Conservation (phyloP, 1,140 invertebrate species). For the Thrips palmi region DNA sequence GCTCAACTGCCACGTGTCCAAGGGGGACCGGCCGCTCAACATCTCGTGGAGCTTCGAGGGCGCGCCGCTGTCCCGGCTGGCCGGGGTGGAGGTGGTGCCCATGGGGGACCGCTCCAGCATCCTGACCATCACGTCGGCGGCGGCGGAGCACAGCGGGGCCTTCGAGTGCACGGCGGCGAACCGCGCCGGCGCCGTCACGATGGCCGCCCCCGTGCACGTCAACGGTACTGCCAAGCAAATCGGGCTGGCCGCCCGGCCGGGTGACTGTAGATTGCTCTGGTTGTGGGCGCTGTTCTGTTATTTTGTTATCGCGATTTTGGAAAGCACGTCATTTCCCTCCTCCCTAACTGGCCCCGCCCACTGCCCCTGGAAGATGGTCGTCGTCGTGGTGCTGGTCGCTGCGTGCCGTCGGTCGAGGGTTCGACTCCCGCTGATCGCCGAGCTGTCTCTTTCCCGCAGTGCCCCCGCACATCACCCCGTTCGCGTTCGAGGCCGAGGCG, state of each 20-base stretch:
- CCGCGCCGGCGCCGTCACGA: conserved; percentile 22
- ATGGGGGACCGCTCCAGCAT: conserved; percentile 25
- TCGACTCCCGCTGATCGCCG: too few relatives aligned
- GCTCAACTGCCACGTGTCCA: conserved; percentile 35
- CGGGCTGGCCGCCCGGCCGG: too few relatives aligned
- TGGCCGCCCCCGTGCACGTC: conserved; percentile 28
- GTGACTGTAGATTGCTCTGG: conserved; percentile 26
- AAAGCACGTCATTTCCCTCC: neutral
- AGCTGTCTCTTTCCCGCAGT: conserved; percentile 10
- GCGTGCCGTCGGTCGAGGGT: too few relatives aligned
- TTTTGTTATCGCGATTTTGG: conserved; percentile 1
- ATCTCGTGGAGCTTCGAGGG: conserved; percentile 40
- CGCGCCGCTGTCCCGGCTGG: conserved; percentile 14
- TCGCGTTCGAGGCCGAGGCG: conserved; percentile 10
- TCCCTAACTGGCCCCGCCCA: neutral
- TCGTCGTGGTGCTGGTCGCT: too few relatives aligned
- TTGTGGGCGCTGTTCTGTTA: neutral
- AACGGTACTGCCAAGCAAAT: conserved; percentile 22
- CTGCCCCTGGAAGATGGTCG: too few relatives aligned
- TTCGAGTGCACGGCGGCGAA: conserved; percentile 46
- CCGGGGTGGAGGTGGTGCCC: conserved; percentile 12
- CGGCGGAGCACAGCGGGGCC: conserved; percentile 41
- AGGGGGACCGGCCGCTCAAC: conserved; percentile 40
- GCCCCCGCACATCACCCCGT: conserved; percentile 12
- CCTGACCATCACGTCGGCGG: conserved; percentile 30